These are phyloP conservation scores for Sternotherus odoratus DNA, from an alignment of 2,797 vertebrate genomes.

Conservation along the genomic window DNA sequence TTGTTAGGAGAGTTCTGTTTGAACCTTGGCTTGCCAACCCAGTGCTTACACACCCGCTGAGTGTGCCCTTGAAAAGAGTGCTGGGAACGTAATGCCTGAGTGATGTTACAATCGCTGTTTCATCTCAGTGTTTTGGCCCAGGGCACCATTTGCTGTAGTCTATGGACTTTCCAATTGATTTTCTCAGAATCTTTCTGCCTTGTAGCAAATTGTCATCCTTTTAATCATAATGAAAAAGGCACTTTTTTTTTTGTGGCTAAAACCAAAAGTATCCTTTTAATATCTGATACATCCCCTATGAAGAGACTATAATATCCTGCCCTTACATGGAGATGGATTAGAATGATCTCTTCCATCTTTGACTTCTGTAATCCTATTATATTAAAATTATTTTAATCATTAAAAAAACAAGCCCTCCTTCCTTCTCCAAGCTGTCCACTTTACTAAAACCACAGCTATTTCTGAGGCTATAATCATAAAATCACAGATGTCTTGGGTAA, in stretches of 20 bases:
- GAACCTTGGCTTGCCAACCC: background rate
- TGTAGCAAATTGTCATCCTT: background rate
- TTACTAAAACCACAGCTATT: background rate
- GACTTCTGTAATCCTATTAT: background rate
- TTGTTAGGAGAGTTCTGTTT: background rate
- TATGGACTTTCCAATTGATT: background rate
- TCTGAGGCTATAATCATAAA: background rate
- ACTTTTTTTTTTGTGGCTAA: background rate
- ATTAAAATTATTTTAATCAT: background rate
- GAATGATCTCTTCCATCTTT: background rate
- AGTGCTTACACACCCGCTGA: background rate
- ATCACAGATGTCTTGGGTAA: background rate
- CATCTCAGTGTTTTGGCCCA: background rate
- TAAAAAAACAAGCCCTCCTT: background rate
- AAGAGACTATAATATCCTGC: background rate
- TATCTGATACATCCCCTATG: background rate
- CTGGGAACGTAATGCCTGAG: background rate
- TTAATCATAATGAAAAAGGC: background rate
- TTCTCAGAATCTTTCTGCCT: background rate
- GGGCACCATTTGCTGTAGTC: background rate
- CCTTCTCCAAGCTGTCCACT: background rate
- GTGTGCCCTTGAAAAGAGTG: background rate
- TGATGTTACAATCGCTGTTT: background rate
- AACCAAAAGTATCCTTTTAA: background rate
- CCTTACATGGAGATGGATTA: accelerated